Percentiles rank a stretch among this genome's conserved stretches.
Conservation (phyloP, 2,888 invertebrate species). For the Coleophora flavipennella region DNA sequence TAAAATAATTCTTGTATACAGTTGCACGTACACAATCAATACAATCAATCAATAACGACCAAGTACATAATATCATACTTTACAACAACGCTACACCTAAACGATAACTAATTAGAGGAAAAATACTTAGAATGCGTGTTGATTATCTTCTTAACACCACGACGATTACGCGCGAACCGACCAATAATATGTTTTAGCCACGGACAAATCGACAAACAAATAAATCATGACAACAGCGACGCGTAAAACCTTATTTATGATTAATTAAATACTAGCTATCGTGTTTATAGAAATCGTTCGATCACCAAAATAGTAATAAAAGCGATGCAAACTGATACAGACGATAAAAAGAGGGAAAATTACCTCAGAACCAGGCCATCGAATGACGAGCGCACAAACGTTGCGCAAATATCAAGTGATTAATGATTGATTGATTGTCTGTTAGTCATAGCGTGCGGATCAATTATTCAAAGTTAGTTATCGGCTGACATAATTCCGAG, state of each 20-base stretch:
- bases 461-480: constrained; percentile 54
- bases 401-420: constrained; percentile 48
- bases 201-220: constrained; percentile 10
- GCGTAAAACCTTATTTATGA: constrained; percentile 27
- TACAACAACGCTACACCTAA: too few relatives aligned
- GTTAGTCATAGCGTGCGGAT: constrained; percentile 36
- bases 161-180: too few relatives aligned
- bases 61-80: too few relatives aligned
- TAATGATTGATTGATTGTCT: constrained; percentile 56
- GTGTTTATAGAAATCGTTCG: constrained; percentile 30
- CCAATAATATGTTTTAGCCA: too few relatives aligned
- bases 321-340: constrained; percentile 29
- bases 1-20: too few relatives aligned
- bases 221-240: constrained; percentile 25
- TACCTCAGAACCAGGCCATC: constrained; percentile 36
- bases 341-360: constrained; percentile 37
- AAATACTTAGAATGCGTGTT: too few relatives aligned
- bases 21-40: too few relatives aligned
- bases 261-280: constrained; percentile 29
- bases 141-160: too few relatives aligned
- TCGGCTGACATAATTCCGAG: constrained; percentile 49
- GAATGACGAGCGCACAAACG: constrained; percentile 14
- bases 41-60: too few relatives aligned
- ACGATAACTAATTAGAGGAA: too few relatives aligned
- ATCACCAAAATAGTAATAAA: constrained; percentile 28